Evolutionary conservation across 2,113 vertebrate genomes (phyloP).

Genomic region (Ctenodactylus gundi): DNA sequence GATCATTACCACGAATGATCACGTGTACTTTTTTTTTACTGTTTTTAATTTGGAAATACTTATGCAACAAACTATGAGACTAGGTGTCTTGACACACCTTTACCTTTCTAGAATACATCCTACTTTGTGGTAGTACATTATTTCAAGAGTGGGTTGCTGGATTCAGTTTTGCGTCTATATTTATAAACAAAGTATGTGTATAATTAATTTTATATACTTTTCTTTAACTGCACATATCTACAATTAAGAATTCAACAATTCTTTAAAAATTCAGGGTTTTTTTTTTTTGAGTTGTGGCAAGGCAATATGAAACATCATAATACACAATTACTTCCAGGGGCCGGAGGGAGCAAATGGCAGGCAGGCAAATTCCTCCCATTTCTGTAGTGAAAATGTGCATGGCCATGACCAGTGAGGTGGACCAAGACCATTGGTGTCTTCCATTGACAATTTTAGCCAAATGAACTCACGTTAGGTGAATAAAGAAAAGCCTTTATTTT

Average conservation of each 20-base stretch:
- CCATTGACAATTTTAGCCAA: not conserved
- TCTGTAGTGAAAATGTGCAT: not conserved
- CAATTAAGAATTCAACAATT: not conserved
- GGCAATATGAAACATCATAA: no score
- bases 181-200: not conserved
- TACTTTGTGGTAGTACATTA: not conserved
- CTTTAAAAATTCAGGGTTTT: slow-evolving; percentile 31
- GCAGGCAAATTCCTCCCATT: not conserved
- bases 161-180: not conserved
- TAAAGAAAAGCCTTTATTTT: not conserved
- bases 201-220: not conserved
- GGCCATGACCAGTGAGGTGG: not conserved
- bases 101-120: not conserved
- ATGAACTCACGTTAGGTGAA: not conserved
- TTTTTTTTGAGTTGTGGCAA: not conserved
- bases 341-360: not conserved
- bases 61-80: not conserved
- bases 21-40: not conserved
- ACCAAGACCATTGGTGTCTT: not conserved
- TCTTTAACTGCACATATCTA: not conserved
- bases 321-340: not conserved
- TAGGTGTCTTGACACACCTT: not conserved
- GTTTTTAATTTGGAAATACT: not conserved
- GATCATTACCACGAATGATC: not conserved
- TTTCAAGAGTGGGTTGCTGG: not conserved